phyloP scores from a whole-genome alignment of 2,888 invertebrate genomes.

The Synergus japonicus region DNA sequence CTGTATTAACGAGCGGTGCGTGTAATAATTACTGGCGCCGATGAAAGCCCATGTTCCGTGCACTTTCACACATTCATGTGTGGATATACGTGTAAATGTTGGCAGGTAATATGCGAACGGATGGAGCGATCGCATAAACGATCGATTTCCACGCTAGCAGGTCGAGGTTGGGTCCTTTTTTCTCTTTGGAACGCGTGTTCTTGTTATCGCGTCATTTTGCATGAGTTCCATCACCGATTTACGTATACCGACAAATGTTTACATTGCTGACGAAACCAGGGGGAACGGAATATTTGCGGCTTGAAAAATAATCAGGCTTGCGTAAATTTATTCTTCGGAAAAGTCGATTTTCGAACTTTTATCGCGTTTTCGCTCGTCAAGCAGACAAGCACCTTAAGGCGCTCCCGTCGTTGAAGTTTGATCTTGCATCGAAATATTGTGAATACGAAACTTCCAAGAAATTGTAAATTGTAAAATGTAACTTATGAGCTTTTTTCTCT shows the following conservation, averaged over 20 bases:
- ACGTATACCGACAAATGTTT: neutral
- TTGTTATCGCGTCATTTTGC: slow-evolving; percentile 31
- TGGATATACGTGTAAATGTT: slow-evolving; percentile 23
- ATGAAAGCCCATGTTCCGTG: slow-evolving; percentile 44
- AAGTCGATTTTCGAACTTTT: neutral
- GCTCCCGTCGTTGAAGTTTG: neutral
- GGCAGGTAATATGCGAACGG: slow-evolving; percentile 24
- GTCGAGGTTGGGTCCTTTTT: neutral
- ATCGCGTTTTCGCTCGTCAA: neutral
- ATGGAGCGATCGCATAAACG: slow-evolving; percentile 26
- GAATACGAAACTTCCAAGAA: neutral
- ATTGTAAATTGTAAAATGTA: neutral
- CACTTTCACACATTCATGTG: slow-evolving; percentile 28
- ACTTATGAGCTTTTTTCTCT: neutral
- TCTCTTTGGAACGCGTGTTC: neutral
- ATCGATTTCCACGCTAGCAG: slow-evolving; percentile 28
- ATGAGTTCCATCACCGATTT: slow-evolving; percentile 6
- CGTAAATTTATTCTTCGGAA: too few species aligned
- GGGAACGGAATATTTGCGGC: neutral
- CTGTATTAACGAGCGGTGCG: slow-evolving; percentile 59
- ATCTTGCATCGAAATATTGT: too few species aligned
- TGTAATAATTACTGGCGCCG: slow-evolving; percentile 59
- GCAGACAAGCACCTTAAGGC: too few species aligned
- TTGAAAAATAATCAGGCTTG: neutral
- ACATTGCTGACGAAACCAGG: neutral